phyloP scores from a whole-genome alignment of 2,113 vertebrate genomes.

The Triplophysa dalaica region DNA sequence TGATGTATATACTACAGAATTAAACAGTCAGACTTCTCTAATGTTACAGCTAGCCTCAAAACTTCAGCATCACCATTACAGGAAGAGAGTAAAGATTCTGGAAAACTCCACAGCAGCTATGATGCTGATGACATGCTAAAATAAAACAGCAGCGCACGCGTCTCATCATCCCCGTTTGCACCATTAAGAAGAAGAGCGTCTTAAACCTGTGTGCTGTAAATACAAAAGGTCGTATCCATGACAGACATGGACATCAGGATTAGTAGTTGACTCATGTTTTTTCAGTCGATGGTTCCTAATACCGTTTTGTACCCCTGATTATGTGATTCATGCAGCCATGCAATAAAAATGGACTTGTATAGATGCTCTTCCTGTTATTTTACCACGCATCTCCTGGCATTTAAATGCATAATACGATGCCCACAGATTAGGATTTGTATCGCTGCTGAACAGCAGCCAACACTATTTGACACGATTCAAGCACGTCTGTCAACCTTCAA shows the following conservation, averaged over 20 bases:
- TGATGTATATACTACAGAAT: too few species aligned
- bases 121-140: neutral
- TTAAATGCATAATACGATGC: neutral
- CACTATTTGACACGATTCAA: slow-evolving; percentile 11
- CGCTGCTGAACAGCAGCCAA: slow-evolving; percentile 9
- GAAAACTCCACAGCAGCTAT: slow-evolving; percentile 9
- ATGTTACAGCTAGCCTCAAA: neutral
- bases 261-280: neutral
- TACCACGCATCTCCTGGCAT: neutral
- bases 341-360: too few species aligned
- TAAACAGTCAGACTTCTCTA: neutral
- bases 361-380: neutral
- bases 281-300: neutral
- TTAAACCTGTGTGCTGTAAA: neutral
- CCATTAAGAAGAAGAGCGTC: neutral
- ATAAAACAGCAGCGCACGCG: neutral
- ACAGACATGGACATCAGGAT: too few species aligned
- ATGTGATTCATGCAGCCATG: too few species aligned
- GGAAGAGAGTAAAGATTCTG: neutral
- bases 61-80: neutral
- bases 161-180: neutral
- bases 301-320: too few species aligned
- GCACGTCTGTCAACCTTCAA: slow-evolving; percentile 44
- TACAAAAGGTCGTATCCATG: too few species aligned
- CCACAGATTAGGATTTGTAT: neutral